Evolutionary conservation across 2,888 invertebrate genomes (phyloP).

Genomic region (Diaprepes abbreviatus): DNA sequence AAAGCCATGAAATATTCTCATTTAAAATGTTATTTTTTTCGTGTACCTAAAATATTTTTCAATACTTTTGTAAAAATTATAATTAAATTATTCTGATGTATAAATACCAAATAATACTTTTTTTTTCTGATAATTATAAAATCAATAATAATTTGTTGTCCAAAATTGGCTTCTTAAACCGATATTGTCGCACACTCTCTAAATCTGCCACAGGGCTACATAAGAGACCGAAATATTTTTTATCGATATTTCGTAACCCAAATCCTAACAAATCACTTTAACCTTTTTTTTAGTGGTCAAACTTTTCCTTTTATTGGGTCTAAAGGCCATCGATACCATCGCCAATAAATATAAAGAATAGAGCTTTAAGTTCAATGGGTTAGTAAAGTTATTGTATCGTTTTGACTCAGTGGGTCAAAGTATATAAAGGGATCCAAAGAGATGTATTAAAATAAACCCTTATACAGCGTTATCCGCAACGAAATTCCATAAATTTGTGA

Average conservation of each 20-base stretch:
- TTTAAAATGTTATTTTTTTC: too few relatives aligned
- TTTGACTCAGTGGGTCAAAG: background rate
- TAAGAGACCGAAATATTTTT: background rate
- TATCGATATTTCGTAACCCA: conserved; percentile 5
- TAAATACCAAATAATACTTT: too few relatives aligned
- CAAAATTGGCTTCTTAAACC: too few relatives aligned
- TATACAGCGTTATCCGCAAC: too few relatives aligned
- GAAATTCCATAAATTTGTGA: too few relatives aligned
- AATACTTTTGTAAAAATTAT: too few relatives aligned
- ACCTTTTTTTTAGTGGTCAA: conserved; percentile 35
- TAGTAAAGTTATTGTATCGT: conserved; percentile 5
- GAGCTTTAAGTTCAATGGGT: conserved; percentile 1
- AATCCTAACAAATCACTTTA: conserved; percentile 33
- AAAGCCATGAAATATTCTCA: too few relatives aligned
- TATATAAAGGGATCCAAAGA: background rate
- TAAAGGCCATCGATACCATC: conserved; percentile 26
- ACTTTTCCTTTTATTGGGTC: conserved; percentile 23
- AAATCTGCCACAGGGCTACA: background rate
- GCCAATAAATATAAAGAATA: conserved; percentile 30
- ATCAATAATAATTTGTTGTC: too few relatives aligned
- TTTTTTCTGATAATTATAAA: too few relatives aligned
- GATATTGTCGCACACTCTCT: background rate
- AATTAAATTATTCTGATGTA: too few relatives aligned
- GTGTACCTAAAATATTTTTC: too few relatives aligned
- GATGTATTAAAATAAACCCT: too few relatives aligned